Evolutionary conservation across 2,888 invertebrate species (phyloP).

Genomic region (Coecobrya sp.): DNA sequence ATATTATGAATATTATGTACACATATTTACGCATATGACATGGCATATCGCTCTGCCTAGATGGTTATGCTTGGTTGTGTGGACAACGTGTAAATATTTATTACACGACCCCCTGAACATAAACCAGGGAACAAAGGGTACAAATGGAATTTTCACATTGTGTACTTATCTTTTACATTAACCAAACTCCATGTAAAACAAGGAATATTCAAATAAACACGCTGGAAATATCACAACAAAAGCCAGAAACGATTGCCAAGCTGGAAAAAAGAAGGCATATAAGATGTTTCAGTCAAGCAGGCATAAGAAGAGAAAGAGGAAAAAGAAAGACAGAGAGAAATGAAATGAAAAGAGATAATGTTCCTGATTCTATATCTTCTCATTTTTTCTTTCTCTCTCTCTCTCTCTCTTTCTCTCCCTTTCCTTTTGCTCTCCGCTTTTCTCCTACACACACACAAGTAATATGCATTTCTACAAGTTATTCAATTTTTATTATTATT

Average conservation of each 20-base stretch:
- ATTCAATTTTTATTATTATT: constrained; percentile 33
- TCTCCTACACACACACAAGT: neutral
- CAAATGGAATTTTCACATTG: neutral
- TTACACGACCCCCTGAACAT: neutral
- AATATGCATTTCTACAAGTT: constrained; percentile 33
- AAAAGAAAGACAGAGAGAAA: neutral
- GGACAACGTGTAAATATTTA: neutral
- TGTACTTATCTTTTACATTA: neutral
- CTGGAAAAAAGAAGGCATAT: neutral
- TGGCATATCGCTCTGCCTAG: neutral
- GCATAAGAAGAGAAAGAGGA: neutral
- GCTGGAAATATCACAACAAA: neutral
- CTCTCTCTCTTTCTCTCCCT: too few relatives aligned
- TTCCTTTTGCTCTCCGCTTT: neutral
- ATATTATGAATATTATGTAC: neutral
- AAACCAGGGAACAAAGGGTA: neutral
- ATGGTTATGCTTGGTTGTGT: too few relatives aligned
- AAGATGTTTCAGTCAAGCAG: neutral
- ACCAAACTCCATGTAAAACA: neutral
- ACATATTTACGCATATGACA: neutral
- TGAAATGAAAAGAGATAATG: neutral
- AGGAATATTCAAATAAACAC: constrained; percentile 1
- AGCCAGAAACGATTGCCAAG: neutral
- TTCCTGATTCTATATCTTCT: neutral
- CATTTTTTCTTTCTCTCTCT: too few relatives aligned